Percentiles rank a stretch among this genome's conserved stretches.
phyloP scores from a whole-genome alignment of 2,113 vertebrate species.

The Microtus ochrogaster region DNA sequence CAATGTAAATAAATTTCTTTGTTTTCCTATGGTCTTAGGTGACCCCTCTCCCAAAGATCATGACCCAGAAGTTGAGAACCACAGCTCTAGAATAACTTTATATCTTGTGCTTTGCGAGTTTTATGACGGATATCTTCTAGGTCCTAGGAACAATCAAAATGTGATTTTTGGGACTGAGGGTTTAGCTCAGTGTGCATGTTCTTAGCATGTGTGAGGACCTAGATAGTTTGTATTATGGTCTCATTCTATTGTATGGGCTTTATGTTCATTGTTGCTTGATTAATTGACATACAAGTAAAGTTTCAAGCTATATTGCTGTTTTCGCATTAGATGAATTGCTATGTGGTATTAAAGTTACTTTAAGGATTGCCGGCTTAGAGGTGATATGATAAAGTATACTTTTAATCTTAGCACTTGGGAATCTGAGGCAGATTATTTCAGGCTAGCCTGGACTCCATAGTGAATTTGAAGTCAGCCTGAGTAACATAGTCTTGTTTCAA shows the following conservation, averaged over 20 bases:
- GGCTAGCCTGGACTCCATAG: neutral
- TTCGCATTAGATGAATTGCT: constrained; percentile 50
- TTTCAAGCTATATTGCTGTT: constrained; percentile 30
- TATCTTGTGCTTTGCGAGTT: neutral
- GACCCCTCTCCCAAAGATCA: neutral
- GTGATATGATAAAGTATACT: neutral
- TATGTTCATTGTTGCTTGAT: neutral
- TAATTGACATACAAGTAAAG: constrained; percentile 27
- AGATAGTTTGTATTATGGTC: neutral
- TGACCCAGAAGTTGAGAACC: neutral
- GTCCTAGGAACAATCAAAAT: constrained; percentile 23
- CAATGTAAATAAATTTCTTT: neutral
- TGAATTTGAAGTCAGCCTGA: neutral
- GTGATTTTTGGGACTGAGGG: neutral
- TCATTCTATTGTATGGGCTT: neutral
- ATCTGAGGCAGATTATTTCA: neutral
- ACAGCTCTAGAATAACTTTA: neutral
- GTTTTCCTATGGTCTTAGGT: neutral
- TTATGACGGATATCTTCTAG: neutral
- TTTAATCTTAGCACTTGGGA: neutral
- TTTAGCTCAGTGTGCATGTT: neutral
- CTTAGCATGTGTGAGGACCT: neutral
- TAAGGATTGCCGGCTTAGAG: constrained; percentile 55
- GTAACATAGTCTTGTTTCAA: neutral
- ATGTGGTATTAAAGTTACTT: constrained; percentile 31